Evolutionary conservation across 1,140 invertebrate species (phyloP).

Genomic region (Drosophila carrolli): DNA sequence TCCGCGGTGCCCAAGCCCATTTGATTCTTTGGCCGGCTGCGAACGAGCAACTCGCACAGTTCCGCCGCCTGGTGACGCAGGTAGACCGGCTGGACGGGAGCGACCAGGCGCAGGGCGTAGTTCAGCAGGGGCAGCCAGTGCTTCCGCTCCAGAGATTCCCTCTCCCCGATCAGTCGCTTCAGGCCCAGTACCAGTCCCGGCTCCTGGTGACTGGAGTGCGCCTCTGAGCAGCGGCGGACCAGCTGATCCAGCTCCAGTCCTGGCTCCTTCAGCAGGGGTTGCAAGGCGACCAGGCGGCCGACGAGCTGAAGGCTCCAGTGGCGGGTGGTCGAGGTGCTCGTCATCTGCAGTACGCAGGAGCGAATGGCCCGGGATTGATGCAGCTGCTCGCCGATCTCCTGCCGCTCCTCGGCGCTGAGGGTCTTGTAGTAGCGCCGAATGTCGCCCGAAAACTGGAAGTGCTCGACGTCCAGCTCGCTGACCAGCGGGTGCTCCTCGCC

Average conservation of each 20-base stretch:
- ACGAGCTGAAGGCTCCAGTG: slow-evolving; percentile 24
- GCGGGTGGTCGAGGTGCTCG: accelerated
- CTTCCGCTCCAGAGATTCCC: neutral
- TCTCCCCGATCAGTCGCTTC: slow-evolving; percentile 10
- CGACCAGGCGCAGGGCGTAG: slow-evolving; percentile 23
- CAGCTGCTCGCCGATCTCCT: slow-evolving; percentile 5
- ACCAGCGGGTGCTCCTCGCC: neutral
- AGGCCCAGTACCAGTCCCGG: slow-evolving; percentile 47
- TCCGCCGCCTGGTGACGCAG: slow-evolving; percentile 41
- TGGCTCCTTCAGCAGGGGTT: slow-evolving; percentile 14
- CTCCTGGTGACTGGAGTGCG: slow-evolving; percentile 7
- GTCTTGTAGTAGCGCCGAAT: slow-evolving; percentile 9
- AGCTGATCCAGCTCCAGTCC: neutral
- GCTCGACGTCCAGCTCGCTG: slow-evolving; percentile 40
- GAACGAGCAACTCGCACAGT: slow-evolving; percentile 20
- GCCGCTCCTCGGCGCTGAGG: neutral
- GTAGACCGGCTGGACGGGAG: slow-evolving; percentile 35
- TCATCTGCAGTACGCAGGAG: slow-evolving; percentile 25
- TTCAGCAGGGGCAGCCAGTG: slow-evolving; percentile 23
- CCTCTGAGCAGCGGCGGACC: neutral
- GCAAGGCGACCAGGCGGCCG: slow-evolving; percentile 20
- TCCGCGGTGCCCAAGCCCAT: neutral
- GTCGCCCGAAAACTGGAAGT: slow-evolving; percentile 48
- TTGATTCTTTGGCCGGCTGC: neutral
- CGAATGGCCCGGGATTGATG: slow-evolving; percentile 15